These are phyloP conservation scores for Oryctes rhinoceros DNA, from an alignment of 1,140 invertebrate species.

Conservation along the genomic window DNA sequence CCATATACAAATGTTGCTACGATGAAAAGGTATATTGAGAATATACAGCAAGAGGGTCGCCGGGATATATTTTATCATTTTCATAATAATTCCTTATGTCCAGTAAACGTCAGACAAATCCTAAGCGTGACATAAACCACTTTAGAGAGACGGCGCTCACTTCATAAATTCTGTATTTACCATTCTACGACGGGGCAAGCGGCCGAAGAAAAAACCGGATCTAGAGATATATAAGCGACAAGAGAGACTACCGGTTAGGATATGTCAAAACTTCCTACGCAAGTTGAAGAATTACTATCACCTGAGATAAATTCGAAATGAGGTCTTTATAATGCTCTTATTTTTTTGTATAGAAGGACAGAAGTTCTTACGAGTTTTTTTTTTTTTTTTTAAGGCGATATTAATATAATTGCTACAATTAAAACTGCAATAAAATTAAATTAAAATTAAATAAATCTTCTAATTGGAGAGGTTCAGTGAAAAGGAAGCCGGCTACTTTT, in stretches of 20 bases:
- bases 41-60: background rate
- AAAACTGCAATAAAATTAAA: too few relatives aligned
- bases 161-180: slow-evolving; percentile 11
- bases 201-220: background rate
- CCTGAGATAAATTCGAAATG: too few relatives aligned
- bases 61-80: slow-evolving; percentile 6
- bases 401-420: too few relatives aligned
- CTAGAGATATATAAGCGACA: slow-evolving; percentile 15
- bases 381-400: too few relatives aligned
- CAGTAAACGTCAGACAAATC: background rate
- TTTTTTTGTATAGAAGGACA: too few relatives aligned
- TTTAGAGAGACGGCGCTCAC: background rate
- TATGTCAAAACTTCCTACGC: background rate
- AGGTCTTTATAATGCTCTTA: too few relatives aligned
- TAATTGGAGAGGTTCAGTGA: too few relatives aligned
- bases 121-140: slow-evolving; percentile 13
- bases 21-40: background rate
- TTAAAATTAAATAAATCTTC: too few relatives aligned
- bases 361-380: too few relatives aligned
- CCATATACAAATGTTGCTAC: too few relatives aligned
- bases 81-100: slow-evolving; percentile 10
- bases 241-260: background rate
- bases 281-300: background rate
- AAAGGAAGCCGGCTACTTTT: too few relatives aligned
- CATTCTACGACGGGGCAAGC: background rate